phyloP scores from a whole-genome alignment of 2,113 vertebrate genomes.

The Salvelinus alpinus region DNA sequence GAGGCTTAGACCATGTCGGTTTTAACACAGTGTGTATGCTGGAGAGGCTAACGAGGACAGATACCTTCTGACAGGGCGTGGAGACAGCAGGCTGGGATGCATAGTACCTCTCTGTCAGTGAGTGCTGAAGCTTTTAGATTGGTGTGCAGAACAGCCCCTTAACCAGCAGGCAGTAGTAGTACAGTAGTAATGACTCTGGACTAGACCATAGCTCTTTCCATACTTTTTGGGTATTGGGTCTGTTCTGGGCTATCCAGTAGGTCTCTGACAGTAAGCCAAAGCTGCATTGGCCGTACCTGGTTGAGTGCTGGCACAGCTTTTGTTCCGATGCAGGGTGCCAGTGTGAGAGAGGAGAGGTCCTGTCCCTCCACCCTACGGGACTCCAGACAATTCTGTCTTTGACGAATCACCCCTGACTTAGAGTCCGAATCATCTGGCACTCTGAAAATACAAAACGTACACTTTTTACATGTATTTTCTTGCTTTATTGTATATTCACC shows the following conservation, averaged over 20 bases:
- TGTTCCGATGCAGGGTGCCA: conserved; percentile 79
- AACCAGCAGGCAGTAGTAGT: conserved; percentile 32
- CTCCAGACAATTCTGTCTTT: conserved; percentile 90
- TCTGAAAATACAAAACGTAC: conserved; percentile 59
- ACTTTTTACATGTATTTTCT: background rate
- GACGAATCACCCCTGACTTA: conserved; percentile 85
- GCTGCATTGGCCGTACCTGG: conserved; percentile 77
- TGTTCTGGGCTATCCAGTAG: background rate
- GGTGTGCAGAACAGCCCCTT: conserved; percentile 33
- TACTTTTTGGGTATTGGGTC: background rate
- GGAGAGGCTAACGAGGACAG: background rate
- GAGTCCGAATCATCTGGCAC: conserved; percentile 85
- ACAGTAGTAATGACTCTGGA: too few relatives aligned
- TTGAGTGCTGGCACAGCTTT: conserved; percentile 68
- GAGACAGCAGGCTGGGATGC: background rate
- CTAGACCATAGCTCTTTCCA: too few relatives aligned
- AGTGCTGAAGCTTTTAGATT: too few relatives aligned
- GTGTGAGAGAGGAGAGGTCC: conserved; percentile 74
- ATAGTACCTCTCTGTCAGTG: conserved; percentile 45
- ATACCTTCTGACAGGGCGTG: background rate
- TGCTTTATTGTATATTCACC: background rate
- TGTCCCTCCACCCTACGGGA: conserved; percentile 75
- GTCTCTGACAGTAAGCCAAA: too few relatives aligned
- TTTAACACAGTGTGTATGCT: background rate
- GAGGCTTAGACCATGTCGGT: background rate